These are phyloP conservation scores for Oryzias sinensis DNA, from an alignment of 2,797 vertebrate genomes.

Conservation along the genomic window DNA sequence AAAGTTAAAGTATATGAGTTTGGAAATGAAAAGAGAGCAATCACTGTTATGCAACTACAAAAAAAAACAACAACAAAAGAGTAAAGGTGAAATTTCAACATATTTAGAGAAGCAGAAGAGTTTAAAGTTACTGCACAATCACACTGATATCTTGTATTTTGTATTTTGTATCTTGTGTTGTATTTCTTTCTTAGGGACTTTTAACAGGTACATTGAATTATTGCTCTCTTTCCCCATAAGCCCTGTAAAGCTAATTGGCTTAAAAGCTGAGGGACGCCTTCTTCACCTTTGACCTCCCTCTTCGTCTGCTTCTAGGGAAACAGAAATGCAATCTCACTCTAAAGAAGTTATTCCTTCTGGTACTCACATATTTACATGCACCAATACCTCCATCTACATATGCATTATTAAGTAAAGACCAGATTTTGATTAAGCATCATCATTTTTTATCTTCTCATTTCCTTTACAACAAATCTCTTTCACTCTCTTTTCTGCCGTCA, in stretches of 20 bases:
- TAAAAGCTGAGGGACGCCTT: constrained; percentile 18
- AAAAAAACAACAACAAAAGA: too few species aligned
- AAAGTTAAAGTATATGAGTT: too few species aligned
- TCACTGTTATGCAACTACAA: too few species aligned
- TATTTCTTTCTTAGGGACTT: constrained; percentile 8
- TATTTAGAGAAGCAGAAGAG: too few species aligned
- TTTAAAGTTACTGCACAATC: too few species aligned
- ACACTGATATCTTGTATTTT: not conserved
- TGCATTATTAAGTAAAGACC: too few species aligned
- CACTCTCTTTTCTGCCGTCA: constrained; percentile 15
- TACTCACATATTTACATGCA: constrained; percentile 14
- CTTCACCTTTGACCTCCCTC: constrained; percentile 1
- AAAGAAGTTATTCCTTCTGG: constrained; percentile 43
- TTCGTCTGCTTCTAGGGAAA: constrained; percentile 25
- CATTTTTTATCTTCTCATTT: constrained; percentile 1
- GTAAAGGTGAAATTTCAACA: too few species aligned
- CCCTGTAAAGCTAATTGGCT: constrained; percentile 22
- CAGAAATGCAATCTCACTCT: constrained; percentile 46
- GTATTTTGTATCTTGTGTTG: not conserved
- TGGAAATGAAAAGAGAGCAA: too few species aligned
- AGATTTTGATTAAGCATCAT: too few species aligned
- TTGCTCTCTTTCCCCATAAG: constrained; percentile 11
- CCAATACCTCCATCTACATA: not conserved
- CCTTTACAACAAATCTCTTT: constrained; percentile 21
- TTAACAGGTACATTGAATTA: constrained; percentile 27